phyloP scores from a whole-genome alignment of 2,797 vertebrate genomes.

The Botia almorhae region DNA sequence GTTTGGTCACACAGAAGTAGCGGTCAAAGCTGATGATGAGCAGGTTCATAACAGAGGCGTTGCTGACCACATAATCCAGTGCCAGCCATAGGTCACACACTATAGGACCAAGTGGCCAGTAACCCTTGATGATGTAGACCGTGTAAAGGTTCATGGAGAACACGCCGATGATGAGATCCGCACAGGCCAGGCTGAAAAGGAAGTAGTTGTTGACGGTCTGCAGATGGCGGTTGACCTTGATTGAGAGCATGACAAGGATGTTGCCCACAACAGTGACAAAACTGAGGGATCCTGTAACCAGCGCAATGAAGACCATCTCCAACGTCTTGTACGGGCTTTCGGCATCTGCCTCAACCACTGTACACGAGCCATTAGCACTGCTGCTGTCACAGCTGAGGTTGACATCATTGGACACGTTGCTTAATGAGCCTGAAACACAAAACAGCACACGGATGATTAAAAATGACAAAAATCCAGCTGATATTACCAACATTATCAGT shows the following conservation, averaged over 20 bases:
- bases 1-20: conserved; percentile 98
- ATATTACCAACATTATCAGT: not conserved
- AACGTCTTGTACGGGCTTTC: conserved; percentile 87
- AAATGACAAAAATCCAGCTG: not conserved
- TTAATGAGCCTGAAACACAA: conserved; percentile 68
- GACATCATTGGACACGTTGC: conserved; percentile 70
- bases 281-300: conserved; percentile 94
- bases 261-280: conserved; percentile 97
- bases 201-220: conserved; percentile 99
- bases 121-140: conserved; percentile 94
- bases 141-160: conserved; percentile 99
- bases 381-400: conserved; percentile 79
- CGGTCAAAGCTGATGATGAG: conserved; percentile 98
- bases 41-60: conserved; percentile 98
- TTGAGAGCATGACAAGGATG: conserved; percentile 97
- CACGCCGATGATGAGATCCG: conserved; percentile 93
- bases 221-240: conserved; percentile 97
- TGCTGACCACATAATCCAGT: conserved; percentile 96
- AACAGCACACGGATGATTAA: conserved; percentile 13
- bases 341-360: conserved; percentile 60
- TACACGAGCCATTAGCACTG: conserved; percentile 70
- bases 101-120: conserved; percentile 95
- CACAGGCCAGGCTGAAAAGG: conserved; percentile 94
- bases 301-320: conserved; percentile 95
- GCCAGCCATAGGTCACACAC: conserved; percentile 97